Evolutionary conservation across 2,888 invertebrate species (phyloP).

Genomic region (Monopis laevigella): DNA sequence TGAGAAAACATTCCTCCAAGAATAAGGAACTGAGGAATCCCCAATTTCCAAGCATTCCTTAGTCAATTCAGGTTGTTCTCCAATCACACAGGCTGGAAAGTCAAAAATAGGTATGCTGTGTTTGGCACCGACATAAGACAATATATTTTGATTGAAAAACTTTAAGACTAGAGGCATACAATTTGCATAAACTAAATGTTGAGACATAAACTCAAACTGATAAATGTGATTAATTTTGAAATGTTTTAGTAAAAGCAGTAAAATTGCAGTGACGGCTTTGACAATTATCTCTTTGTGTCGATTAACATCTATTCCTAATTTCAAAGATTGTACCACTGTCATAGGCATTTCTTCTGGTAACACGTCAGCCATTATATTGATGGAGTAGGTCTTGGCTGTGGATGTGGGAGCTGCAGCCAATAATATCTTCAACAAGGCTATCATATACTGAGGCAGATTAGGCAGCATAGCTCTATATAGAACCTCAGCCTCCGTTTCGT

Average conservation of each 20-base stretch:
- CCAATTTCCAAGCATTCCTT: conserved; percentile 90
- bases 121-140: conserved; percentile 93
- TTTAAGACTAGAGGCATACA: conserved; percentile 98
- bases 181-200: conserved; percentile 98
- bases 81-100: conserved; percentile 95
- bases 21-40: conserved; percentile 81
- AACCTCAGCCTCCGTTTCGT: conserved; percentile 85
- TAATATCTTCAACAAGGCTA: conserved; percentile 94
- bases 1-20: conserved; percentile 98
- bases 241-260: conserved; percentile 93
- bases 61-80: conserved; percentile 93
- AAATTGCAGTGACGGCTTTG: conserved; percentile 91
- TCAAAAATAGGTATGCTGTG: conserved; percentile 93
- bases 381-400: conserved; percentile 97
- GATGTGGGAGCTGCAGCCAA: conserved; percentile 98
- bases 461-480: conserved; percentile 95
- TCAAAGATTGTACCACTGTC: conserved; percentile 93
- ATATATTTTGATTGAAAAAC: conserved; percentile 98
- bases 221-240: conserved; percentile 97
- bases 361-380: conserved; percentile 98
- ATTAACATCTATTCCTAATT: conserved; percentile 96
- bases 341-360: conserved; percentile 98
- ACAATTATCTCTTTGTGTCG: conserved; percentile 99
- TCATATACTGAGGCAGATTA: conserved; percentile 97
- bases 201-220: conserved; percentile 99